Percentiles rank a stretch among this genome's conserved stretches.
phyloP scores from a whole-genome alignment of 2,888 invertebrate species.

The Epinotia ramella region DNA sequence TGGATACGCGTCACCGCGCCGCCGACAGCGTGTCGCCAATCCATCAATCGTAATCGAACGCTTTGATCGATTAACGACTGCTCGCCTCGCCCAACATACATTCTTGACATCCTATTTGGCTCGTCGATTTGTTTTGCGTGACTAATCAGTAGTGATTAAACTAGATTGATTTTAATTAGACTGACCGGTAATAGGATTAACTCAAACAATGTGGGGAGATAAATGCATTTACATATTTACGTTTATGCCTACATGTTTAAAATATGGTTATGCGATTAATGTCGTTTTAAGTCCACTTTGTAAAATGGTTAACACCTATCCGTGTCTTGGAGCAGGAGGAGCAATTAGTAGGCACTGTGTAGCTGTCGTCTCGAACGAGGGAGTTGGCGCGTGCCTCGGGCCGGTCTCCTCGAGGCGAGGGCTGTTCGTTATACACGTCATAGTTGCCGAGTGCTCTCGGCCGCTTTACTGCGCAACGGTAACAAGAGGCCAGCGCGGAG shows the following conservation, averaged over 20 bases:
- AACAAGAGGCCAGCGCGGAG: conserved; percentile 75
- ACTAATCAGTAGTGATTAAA: conserved; percentile 44
- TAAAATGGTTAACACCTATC: conserved; percentile 28
- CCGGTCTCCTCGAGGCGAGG: conserved; percentile 62
- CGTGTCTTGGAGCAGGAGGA: conserved; percentile 38
- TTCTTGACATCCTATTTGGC: conserved; percentile 64
- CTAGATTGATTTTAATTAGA: conserved; percentile 40
- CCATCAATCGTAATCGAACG: conserved; percentile 79
- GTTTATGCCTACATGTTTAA: not conserved
- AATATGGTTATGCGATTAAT: conserved; percentile 2
- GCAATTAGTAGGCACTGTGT: conserved; percentile 52
- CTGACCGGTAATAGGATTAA: conserved; percentile 12
- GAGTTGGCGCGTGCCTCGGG: conserved; percentile 67
- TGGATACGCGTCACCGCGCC: conserved; percentile 61
- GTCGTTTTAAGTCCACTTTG: not conserved
- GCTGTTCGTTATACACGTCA: conserved; percentile 80
- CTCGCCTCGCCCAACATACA: conserved; percentile 64
- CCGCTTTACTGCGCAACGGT: conserved; percentile 71
- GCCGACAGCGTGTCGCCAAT: conserved; percentile 74
- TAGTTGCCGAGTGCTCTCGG: conserved; percentile 76
- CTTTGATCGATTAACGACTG: conserved; percentile 74
- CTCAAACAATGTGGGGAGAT: not conserved
- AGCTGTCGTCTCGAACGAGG: conserved; percentile 58
- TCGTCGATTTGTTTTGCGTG: conserved; percentile 58
- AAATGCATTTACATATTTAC: not conserved